These are phyloP conservation scores for Acrocephalus scirpaceus DNA, from an alignment of 2,797 vertebrate genomes.

Conservation along the genomic window DNA sequence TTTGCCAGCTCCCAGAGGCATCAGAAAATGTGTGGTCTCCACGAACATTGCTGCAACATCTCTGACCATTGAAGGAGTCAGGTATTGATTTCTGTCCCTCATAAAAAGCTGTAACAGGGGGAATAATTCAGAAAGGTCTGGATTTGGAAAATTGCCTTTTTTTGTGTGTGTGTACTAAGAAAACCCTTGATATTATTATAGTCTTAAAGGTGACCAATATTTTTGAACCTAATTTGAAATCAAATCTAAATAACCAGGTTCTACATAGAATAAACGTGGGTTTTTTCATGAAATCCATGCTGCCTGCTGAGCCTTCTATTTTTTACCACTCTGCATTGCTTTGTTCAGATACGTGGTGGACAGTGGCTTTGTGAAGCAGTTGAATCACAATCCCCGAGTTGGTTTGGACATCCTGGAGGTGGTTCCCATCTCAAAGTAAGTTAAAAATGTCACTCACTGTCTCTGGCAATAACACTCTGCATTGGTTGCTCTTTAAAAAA, in stretches of 20 bases:
- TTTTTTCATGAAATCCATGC: accelerated
- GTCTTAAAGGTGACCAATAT: background rate
- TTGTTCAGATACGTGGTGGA: constrained; percentile 91
- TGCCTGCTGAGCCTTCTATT: background rate
- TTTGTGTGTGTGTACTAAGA: background rate
- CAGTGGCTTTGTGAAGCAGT: constrained; percentile 97
- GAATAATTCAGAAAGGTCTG: background rate
- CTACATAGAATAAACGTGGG: background rate
- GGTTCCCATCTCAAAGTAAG: constrained; percentile 97
- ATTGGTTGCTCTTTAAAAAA: background rate
- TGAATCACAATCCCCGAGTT: constrained; percentile 93
- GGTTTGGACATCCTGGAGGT: constrained; percentile 95
- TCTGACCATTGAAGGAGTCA: constrained; percentile 94
- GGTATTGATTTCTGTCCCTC: constrained; percentile 70
- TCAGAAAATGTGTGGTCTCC: constrained; percentile 95
- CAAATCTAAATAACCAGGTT: background rate
- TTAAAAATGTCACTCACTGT: background rate
- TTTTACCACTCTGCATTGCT: background rate
- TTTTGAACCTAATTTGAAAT: background rate
- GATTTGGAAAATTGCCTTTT: background rate
- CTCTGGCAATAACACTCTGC: background rate
- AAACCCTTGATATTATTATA: background rate
- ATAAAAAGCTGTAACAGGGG: background rate
- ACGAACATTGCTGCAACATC: constrained; percentile 98
- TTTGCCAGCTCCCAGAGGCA: constrained; percentile 87